A percentile compares a stretch with the other conserved stretches of the same genome.
These are phyloP conservation scores for Prenolepis imparis DNA, from an alignment of 2,888 invertebrate genomes.

Conservation along the genomic window DNA sequence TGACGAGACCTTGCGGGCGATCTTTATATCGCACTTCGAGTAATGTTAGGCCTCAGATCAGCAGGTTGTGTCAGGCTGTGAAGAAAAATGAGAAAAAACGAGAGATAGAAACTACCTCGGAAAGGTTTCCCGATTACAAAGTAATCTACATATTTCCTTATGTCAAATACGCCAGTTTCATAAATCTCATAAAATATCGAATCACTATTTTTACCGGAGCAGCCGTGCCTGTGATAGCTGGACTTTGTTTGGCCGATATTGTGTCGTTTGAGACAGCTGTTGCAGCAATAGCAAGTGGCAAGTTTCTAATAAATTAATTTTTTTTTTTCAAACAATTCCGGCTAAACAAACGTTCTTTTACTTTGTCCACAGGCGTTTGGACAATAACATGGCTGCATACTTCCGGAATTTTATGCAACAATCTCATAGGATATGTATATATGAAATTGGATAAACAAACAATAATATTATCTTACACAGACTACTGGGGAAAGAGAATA, in stretches of 20 bases:
- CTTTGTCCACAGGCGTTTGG: constrained; percentile 59
- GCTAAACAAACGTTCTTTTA: neutral
- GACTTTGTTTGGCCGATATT: constrained; percentile 9
- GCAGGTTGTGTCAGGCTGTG: neutral
- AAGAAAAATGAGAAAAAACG: constrained; percentile 12
- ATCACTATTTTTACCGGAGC: constrained; percentile 37
- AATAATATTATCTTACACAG: constrained; percentile 71
- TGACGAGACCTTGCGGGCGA: constrained; percentile 10
- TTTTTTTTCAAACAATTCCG: neutral
- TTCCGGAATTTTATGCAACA: constrained; percentile 64
- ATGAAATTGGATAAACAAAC: constrained; percentile 63
- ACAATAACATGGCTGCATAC: constrained; percentile 43
- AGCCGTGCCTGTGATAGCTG: constrained; percentile 31
- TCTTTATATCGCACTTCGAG: neutral
- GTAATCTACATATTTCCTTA: constrained; percentile 70
- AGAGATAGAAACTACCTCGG: constrained; percentile 47
- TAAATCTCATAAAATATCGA: constrained; percentile 68
- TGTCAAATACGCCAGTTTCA: constrained; percentile 28
- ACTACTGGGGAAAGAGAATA: constrained; percentile 76
- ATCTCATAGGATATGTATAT: constrained; percentile 75
- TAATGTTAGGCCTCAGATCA: neutral
- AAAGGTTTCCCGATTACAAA: constrained; percentile 70
- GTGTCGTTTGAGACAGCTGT: neutral
- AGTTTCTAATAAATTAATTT: constrained; percentile 34
- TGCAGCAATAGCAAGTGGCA: constrained; percentile 52